Percentiles rank a stretch among this genome's conserved stretches.
These are phyloP conservation scores for Drosophila rubida DNA, from an alignment of 2,888 invertebrate genomes.

Conservation along the genomic window DNA sequence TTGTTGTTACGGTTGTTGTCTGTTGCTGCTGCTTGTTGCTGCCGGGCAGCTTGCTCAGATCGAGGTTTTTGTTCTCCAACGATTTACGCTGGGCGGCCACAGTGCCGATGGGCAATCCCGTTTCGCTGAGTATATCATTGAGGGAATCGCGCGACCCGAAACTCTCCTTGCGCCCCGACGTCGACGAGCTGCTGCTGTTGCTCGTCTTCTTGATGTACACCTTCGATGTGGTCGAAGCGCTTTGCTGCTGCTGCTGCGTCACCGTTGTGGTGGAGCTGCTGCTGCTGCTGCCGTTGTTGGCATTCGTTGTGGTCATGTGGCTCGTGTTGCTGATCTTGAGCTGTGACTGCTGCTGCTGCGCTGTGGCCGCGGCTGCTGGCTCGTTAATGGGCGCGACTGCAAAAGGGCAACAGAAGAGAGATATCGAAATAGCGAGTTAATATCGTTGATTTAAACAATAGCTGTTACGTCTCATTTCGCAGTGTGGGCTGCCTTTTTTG, in stretches of 20 bases:
- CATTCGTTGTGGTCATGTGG: conserved; percentile 73
- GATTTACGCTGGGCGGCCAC: conserved; percentile 87
- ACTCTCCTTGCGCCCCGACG: conserved; percentile 83
- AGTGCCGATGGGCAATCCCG: conserved; percentile 84
- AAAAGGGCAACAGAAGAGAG: conserved; percentile 41
- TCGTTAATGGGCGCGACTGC: conserved; percentile 82
- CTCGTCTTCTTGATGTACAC: conserved; percentile 73
- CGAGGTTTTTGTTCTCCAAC: conserved; percentile 84
- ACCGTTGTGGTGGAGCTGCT: conserved; percentile 44
- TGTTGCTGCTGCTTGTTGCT: conserved; percentile 41
- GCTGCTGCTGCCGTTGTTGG: conserved; percentile 53
- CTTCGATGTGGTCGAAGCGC: conserved; percentile 70
- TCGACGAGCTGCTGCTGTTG: conserved; percentile 70
- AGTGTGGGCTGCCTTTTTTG: conserved; percentile 47
- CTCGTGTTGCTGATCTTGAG: conserved; percentile 74
- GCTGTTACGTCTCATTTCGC: conserved; percentile 28
- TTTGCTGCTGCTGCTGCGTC: conserved; percentile 58
- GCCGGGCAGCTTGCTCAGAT: conserved; percentile 77
- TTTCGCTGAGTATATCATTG: conserved; percentile 84
- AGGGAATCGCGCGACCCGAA: conserved; percentile 84
- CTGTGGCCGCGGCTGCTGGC: conserved; percentile 21
- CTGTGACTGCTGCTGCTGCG: conserved; percentile 54
- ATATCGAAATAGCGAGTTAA: conserved; percentile 14
- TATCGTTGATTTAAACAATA: conserved; percentile 38
- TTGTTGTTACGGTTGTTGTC: conserved; percentile 53